These are phyloP conservation scores for Mustela lutreola DNA, from an alignment of 2,113 vertebrate species.

Conservation along the genomic window DNA sequence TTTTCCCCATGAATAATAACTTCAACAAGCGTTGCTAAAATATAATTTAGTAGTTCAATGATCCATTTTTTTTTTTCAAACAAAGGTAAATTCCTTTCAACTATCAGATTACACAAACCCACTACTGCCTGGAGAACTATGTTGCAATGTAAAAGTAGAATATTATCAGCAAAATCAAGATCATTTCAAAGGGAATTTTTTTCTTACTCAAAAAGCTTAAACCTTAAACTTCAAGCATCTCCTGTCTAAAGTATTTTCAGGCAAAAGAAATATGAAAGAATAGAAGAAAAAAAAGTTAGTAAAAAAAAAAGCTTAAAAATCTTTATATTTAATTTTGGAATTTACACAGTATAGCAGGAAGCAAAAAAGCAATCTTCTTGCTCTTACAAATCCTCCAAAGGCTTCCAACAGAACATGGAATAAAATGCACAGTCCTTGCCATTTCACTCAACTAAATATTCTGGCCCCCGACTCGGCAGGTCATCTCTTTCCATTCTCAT, in stretches of 20 bases:
- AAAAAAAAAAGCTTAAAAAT: background rate
- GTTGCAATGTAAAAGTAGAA: background rate
- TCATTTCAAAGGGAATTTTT: background rate
- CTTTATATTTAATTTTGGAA: background rate
- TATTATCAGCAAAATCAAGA: background rate
- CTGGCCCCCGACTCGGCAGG: background rate
- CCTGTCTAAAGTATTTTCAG: background rate
- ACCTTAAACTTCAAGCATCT: background rate
- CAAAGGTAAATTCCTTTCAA: slow-evolving; percentile 46
- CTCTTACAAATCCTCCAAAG: background rate
- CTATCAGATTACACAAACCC: background rate
- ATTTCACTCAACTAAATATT: background rate
- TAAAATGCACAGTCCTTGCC: background rate
- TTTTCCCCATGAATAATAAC: background rate
- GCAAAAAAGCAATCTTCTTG: background rate
- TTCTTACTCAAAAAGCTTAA: background rate
- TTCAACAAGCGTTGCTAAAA: background rate
- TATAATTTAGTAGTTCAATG: background rate
- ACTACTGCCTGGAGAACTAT: background rate
- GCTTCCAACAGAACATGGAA: background rate
- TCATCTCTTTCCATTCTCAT: background rate
- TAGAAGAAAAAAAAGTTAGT: background rate
- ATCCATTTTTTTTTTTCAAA: background rate
- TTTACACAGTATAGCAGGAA: background rate
- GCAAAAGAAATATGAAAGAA: background rate